phyloP scores from a whole-genome alignment of 2,113 vertebrate species.

The Erythrolamprus reginae region DNA sequence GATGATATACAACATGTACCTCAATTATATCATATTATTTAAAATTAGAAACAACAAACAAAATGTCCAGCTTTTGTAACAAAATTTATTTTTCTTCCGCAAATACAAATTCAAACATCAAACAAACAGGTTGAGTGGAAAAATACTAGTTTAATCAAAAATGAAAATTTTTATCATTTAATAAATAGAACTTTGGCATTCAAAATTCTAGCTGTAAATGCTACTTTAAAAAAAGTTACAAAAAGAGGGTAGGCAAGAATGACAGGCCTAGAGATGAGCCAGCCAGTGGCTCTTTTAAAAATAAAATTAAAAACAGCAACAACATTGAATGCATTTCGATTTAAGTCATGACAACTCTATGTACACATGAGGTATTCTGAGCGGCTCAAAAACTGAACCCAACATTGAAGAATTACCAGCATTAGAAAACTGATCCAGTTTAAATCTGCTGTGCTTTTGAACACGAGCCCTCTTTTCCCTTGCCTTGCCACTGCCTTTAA shows the following conservation, averaged over 20 bases:
- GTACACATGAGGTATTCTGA: slow-evolving; percentile 79
- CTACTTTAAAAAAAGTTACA: slow-evolving; percentile 78
- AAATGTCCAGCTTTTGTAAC: slow-evolving; percentile 60
- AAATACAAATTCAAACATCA: slow-evolving; percentile 79
- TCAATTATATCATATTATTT: neutral
- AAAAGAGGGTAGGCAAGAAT: slow-evolving; percentile 71
- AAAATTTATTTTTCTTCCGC: slow-evolving; percentile 80
- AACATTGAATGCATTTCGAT: slow-evolving; percentile 65
- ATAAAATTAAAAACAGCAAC: slow-evolving; percentile 38
- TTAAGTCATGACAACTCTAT: slow-evolving; percentile 74
- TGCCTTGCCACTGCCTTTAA: slow-evolving; percentile 37
- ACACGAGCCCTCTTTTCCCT: slow-evolving; percentile 54
- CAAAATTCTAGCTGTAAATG: slow-evolving; percentile 91
- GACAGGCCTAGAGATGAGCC: slow-evolving; percentile 71
- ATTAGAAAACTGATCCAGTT: slow-evolving; percentile 64
- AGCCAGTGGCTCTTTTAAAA: slow-evolving; percentile 77
- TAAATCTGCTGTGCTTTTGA: slow-evolving; percentile 68
- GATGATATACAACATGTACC: rapidly evolving
- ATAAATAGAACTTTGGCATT: slow-evolving; percentile 97
- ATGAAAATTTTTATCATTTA: slow-evolving; percentile 75
- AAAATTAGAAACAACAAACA: neutral
- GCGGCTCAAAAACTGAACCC: slow-evolving; percentile 71
- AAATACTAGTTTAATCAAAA: slow-evolving; percentile 84
- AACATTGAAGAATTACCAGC: slow-evolving; percentile 66
- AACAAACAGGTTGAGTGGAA: slow-evolving; percentile 79